A percentile compares a stretch with the other conserved stretches of the same genome.
These are phyloP conservation scores for Athalia circularis DNA, from an alignment of 2,888 invertebrate genomes.

Conservation along the genomic window DNA sequence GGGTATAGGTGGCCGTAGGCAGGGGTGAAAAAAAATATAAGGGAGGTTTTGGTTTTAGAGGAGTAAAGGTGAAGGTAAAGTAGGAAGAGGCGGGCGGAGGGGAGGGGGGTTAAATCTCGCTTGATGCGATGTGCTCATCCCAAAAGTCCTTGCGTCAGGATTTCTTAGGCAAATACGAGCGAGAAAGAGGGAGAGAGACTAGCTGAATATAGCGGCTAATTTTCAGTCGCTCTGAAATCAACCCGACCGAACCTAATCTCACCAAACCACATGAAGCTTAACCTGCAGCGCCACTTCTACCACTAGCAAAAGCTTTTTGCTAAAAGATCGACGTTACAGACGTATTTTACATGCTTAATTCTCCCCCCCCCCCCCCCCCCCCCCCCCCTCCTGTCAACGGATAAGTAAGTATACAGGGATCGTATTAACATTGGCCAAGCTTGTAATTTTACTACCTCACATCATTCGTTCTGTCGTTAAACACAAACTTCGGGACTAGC, in stretches of 20 bases:
- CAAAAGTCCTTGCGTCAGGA: conserved; percentile 21
- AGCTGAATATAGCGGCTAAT: conserved; percentile 21
- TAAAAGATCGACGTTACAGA: background rate
- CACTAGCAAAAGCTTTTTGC: background rate
- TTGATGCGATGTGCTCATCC: too few species aligned
- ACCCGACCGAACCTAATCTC: conserved; percentile 22
- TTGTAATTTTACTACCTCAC: conserved; percentile 25
- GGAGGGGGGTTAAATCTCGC: too few species aligned
- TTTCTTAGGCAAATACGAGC: conserved; percentile 36
- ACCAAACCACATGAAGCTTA: conserved; percentile 23
- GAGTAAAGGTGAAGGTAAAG: too few species aligned
- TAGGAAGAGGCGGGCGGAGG: too few species aligned
- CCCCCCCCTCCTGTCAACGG: background rate
- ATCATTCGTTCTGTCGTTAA: background rate
- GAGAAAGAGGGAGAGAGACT: background rate
- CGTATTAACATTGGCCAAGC: conserved; percentile 14
- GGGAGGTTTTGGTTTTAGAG: too few species aligned
- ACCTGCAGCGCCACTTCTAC: background rate
- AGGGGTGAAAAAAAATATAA: too few species aligned
- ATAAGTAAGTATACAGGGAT: too few species aligned
- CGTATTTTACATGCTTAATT: too few species aligned
- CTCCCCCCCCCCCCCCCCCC: background rate
- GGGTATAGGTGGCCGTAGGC: too few species aligned
- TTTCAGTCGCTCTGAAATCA: conserved; percentile 29
- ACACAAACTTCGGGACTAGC: background rate